Base-by-base conservation (phyloP, 2,888 invertebrate species). In the Agrypnus murinus region DNA sequence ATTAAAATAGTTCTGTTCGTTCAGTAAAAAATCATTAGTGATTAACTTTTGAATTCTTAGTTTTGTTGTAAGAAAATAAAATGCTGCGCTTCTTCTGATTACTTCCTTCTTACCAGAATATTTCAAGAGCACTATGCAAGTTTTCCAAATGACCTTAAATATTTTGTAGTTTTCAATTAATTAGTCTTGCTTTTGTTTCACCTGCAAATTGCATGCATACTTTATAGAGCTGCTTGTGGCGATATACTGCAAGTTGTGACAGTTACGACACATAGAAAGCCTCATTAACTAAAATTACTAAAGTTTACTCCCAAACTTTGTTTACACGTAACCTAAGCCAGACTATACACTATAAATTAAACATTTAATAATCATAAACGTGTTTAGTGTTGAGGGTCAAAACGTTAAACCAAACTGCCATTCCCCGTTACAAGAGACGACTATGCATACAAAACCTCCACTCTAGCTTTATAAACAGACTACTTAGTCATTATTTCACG, bases 401-500 rank as follows among this genome's bases (percentile, higher is more conserved):
- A 60, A 15, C 50, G 69, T 69, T 65, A 59, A 65, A 17, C 32
- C 46, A 43, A 50, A 40, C 58, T 43, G 57, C 65, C 50, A 25
- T 46, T 60, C 34, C 59, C 58, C 17, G 14, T 15, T 32, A 17
- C 17, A 63, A 58, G 64, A 25, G 60, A 66, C 60, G 43, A 6
- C 10, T 66, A 62, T 50, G 55, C 59, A 65, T 40, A 65, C 43
- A 48, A 65, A 53, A 62, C 66, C 59, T 45, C 19, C 53, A 50
- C 65, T 45, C 34, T 53, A 50, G 57, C 64, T 59, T 72, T 72
- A 67, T 73, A 73, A 73, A 70, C 73, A 73, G 46, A 68, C 70
- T 65, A 73, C 73, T 73, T 73, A 73, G 73, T 73, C 70, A 73
- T 73, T 70, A 73, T 73, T 73, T 73, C 70, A 73, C 73, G 73